Conservation (phyloP, 2,797 vertebrate genomes). For the Labeo calbasu region DNA sequence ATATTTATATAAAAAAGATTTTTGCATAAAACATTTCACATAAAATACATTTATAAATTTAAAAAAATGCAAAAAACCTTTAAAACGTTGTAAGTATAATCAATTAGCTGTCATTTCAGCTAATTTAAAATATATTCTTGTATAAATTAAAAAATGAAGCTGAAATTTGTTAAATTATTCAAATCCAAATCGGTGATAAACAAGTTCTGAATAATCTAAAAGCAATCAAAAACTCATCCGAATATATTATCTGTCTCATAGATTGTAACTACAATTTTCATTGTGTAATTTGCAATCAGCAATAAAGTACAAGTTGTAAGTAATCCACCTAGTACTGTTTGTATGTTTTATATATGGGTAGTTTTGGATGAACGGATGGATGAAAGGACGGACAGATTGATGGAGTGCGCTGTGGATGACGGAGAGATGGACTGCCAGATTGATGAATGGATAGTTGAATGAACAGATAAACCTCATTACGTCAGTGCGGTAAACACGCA, state of each 20-base stretch:
- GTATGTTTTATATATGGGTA: background rate
- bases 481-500: background rate
- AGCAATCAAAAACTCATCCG: background rate
- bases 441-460: slow-evolving; percentile 2
- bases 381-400: background rate
- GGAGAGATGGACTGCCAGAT: background rate
- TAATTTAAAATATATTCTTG: background rate
- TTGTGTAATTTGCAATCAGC: background rate
- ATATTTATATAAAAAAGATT: no score
- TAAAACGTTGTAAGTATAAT: no score
- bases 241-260: background rate
- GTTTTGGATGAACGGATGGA: background rate
- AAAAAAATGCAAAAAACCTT: background rate
- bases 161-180: background rate
- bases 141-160: background rate
- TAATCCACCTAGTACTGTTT: background rate
- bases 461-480: background rate
- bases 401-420: background rate
- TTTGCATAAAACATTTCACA: background rate
- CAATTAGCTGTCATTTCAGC: no score
- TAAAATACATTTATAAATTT: background rate
- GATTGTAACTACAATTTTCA: background rate
- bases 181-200: background rate
- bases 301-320: background rate
- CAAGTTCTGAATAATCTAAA: background rate